Conservation (phyloP, 2,888 invertebrate genomes). For the Fragum sueziense region DNA sequence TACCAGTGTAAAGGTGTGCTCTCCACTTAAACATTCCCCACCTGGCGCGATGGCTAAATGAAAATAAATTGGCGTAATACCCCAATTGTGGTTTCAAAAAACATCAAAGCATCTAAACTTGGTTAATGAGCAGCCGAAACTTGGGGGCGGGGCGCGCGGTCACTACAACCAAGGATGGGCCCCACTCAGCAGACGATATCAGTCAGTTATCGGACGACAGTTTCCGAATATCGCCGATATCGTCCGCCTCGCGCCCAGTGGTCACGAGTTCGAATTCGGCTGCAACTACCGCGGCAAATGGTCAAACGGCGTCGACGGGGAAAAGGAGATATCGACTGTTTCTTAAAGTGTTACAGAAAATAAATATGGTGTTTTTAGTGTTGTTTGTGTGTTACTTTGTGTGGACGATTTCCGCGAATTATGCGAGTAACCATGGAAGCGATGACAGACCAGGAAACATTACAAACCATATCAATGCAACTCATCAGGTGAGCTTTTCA, state of each 20-base stretch:
- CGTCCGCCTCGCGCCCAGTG: slow-evolving; percentile 31
- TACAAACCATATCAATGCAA: slow-evolving; percentile 21
- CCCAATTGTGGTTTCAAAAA: slow-evolving; percentile 16
- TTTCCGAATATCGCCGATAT: slow-evolving; percentile 25
- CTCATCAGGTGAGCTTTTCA: slow-evolving; percentile 26
- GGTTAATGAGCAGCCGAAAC: slow-evolving; percentile 41
- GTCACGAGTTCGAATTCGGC: background rate
- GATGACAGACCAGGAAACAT: slow-evolving; percentile 24
- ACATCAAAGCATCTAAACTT: slow-evolving; percentile 35
- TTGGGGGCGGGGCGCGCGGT: slow-evolving; percentile 36
- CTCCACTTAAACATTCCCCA: background rate
- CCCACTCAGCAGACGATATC: slow-evolving; percentile 31
- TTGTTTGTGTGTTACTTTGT: slow-evolving; percentile 65
- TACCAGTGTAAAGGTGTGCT: background rate
- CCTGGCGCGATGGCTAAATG: slow-evolving; percentile 15
- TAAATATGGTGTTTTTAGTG: slow-evolving; percentile 67
- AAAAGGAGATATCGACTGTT: slow-evolving; percentile 43
- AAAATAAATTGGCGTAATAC: slow-evolving; percentile 20
- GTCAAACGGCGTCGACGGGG: background rate
- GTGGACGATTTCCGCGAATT: slow-evolving; percentile 66
- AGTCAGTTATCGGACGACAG: slow-evolving; percentile 45
- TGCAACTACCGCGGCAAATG: background rate
- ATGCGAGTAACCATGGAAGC: slow-evolving; percentile 38
- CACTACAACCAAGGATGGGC: slow-evolving; percentile 17
- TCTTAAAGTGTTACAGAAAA: slow-evolving; percentile 59